Evolutionary conservation across 2,888 invertebrate genomes (phyloP).

Genomic region (Proisotoma minuta): DNA sequence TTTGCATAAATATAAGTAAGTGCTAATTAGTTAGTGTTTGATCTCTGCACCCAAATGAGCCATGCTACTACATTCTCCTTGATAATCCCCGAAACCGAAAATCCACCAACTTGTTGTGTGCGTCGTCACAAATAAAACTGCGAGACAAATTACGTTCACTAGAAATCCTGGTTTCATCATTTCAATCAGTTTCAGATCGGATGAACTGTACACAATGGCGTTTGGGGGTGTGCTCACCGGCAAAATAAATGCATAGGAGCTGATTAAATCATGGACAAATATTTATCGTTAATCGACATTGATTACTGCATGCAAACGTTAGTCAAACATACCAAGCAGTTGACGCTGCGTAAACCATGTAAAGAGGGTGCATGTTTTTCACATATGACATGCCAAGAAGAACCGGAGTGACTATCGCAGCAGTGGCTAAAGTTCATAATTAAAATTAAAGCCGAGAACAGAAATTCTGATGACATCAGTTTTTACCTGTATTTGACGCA

Average conservation of each 20-base stretch:
- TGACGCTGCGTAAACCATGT: slow-evolving; percentile 82
- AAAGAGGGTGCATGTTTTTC: slow-evolving; percentile 74
- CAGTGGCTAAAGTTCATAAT: slow-evolving; percentile 29
- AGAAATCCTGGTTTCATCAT: slow-evolving; percentile 44
- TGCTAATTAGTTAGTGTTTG: neutral
- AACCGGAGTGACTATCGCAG: slow-evolving; percentile 45
- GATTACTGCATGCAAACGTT: too few species aligned
- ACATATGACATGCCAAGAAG: slow-evolving; percentile 57
- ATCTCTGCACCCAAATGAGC: slow-evolving; percentile 17
- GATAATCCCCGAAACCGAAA: slow-evolving; percentile 37
- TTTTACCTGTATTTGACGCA: slow-evolving; percentile 67
- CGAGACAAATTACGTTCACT: slow-evolving; percentile 38
- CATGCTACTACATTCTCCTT: slow-evolving; percentile 38
- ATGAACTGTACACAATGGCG: slow-evolving; percentile 54
- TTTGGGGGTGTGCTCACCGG: slow-evolving; percentile 87
- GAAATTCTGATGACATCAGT: neutral
- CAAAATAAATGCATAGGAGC: slow-evolving; percentile 19
- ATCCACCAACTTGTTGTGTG: slow-evolving; percentile 39
- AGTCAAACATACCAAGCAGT: too few species aligned
- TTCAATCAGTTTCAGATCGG: slow-evolving; percentile 37
- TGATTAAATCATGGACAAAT: too few species aligned
- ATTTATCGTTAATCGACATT: too few species aligned
- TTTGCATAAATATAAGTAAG: too few species aligned
- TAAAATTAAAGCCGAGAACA: neutral
- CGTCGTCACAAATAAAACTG: slow-evolving; percentile 36